A percentile compares a stretch with the other conserved stretches of the same genome.
Conservation (phyloP, 2,113 vertebrate genomes). For the Lophochroa leadbeateri region DNA sequence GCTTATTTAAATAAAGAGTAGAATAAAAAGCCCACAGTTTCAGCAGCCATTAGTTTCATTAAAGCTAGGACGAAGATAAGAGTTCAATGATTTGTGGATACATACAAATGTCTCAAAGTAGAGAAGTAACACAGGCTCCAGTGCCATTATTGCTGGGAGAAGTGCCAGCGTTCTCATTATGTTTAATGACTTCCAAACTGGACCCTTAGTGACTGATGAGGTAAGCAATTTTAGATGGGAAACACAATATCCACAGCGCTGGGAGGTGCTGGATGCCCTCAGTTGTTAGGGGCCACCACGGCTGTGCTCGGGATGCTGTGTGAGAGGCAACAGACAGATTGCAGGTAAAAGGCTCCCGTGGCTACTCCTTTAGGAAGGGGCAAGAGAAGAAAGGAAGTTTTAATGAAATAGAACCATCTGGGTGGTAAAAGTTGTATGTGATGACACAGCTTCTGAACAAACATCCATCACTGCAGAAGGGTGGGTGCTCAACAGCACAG, state of each 20-base stretch:
- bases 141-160: constrained; percentile 28
- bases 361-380: background rate
- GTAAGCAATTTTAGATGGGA: constrained; percentile 28
- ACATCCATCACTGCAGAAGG: background rate
- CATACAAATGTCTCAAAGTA: constrained; percentile 14
- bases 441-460: background rate
- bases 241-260: background rate
- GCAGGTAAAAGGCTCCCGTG: background rate
- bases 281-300: background rate
- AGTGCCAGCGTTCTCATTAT: constrained; percentile 41
- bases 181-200: constrained; percentile 46
- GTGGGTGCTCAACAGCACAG: background rate
- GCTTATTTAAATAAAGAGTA: constrained; percentile 38
- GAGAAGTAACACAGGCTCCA: background rate
- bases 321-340: background rate
- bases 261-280: background rate
- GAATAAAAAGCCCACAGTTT: background rate
- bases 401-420: background rate
- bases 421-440: background rate
- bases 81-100: constrained; percentile 25
- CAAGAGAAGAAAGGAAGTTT: background rate
- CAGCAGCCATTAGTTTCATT: constrained; percentile 21
- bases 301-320: background rate
- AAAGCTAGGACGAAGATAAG: background rate
- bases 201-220: background rate